These are phyloP conservation scores for Lacanobia wlatinum DNA, from an alignment of 2,888 invertebrate species.

Conservation along the genomic window DNA sequence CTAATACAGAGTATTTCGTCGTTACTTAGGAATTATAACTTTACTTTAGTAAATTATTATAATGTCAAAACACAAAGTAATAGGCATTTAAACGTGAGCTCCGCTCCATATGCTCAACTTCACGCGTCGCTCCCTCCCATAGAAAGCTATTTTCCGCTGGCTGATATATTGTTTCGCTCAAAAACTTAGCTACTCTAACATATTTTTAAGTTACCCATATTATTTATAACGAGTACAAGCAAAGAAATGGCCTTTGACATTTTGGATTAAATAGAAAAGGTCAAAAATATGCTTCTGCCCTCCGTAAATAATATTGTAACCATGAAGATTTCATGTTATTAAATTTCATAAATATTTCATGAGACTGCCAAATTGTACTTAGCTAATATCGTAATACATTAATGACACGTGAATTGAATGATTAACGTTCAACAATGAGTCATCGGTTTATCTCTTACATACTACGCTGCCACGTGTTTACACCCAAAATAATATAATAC, in stretches of 20 bases:
- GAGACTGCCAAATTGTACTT: not conserved
- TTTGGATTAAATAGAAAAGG: conserved; percentile 28
- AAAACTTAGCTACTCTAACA: not conserved
- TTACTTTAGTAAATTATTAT: conserved; percentile 41
- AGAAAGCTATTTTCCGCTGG: not conserved
- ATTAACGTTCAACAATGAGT: conserved; percentile 1
- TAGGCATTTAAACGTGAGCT: conserved; percentile 37
- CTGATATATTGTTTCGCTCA: conserved; percentile 2
- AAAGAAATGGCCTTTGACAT: conserved; percentile 14
- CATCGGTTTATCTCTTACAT: not conserved
- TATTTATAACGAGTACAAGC: not conserved
- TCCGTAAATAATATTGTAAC: not conserved
- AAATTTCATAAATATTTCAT: conserved; percentile 1
- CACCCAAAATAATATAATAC: not conserved
- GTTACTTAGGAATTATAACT: conserved; percentile 46
- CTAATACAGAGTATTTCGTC: conserved; percentile 66
- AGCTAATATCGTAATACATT: conserved; percentile 19
- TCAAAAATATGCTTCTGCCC: conserved; percentile 22
- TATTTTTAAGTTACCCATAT: not conserved
- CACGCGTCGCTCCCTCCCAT: not conserved
- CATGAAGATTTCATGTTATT: not conserved
- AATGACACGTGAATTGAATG: conserved; percentile 20
- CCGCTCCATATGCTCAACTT: conserved; percentile 44
- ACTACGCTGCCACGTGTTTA: conserved; percentile 3
- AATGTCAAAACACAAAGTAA: conserved; percentile 44